Conservation (phyloP, 2,113 vertebrate genomes). For the Bucco capensis region DNA sequence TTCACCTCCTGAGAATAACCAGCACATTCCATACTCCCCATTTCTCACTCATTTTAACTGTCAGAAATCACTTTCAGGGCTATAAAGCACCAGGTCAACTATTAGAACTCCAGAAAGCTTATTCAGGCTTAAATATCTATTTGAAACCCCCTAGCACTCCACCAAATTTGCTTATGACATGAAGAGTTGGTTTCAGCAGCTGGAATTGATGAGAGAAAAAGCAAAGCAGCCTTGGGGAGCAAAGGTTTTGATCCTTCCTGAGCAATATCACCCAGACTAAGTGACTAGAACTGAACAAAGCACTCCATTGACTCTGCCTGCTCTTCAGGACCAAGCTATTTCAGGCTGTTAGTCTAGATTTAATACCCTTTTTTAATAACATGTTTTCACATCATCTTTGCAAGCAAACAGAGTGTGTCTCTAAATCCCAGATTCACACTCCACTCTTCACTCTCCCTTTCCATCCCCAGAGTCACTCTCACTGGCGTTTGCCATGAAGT, state of each 20-base stretch:
- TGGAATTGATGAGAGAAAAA: not conserved
- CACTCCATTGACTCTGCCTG: not conserved
- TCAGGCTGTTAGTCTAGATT: not conserved
- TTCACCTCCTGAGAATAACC: constrained; percentile 18
- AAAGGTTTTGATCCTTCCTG: not conserved
- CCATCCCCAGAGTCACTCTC: not conserved
- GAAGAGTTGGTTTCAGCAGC: constrained; percentile 2
- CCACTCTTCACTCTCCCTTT: not conserved
- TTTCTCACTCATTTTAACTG: constrained; percentile 54
- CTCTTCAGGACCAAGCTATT: not conserved
- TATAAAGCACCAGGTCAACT: constrained; percentile 61
- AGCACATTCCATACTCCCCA: constrained; percentile 12
- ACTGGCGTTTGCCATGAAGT: not conserved
- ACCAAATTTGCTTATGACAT: constrained; percentile 48
- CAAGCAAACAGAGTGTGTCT: not conserved
- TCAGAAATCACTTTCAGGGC: constrained; percentile 57
- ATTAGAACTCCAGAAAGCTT: constrained; percentile 50
- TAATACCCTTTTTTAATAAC: too few relatives aligned
- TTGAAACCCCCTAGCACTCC: constrained; percentile 29
- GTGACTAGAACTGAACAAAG: not conserved
- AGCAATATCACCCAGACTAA: not conserved
- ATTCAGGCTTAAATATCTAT: constrained; percentile 56
- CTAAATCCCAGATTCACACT: not conserved
- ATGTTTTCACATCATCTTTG: not conserved
- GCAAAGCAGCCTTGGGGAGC: not conserved